Evolutionary conservation across 2,888 invertebrate species (phyloP).

Genomic region (Drepanosiphum platanoidis): DNA sequence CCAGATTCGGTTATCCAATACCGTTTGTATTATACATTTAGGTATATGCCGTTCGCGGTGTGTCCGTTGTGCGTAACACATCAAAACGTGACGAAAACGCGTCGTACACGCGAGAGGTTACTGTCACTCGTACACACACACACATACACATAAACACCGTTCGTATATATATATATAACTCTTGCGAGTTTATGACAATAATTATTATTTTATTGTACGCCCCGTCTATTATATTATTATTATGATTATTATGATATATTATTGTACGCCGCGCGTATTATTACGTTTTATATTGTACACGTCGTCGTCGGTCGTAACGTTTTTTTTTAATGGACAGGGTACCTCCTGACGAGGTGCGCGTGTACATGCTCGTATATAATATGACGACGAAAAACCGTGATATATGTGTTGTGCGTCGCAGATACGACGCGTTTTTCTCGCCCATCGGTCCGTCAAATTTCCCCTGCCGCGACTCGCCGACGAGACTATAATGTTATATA

Average conservation of each 20-base stretch:
- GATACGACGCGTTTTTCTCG: not conserved
- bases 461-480: not conserved
- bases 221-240: not conserved
- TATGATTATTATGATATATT: not conserved
- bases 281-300: too few species aligned
- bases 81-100: constrained; percentile 32
- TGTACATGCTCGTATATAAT: not conserved
- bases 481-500: too few species aligned
- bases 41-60: not conserved
- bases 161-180: too few species aligned
- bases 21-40: too few species aligned
- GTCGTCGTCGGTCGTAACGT: not conserved
- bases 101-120: constrained; percentile 25
- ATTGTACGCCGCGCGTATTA: not conserved
- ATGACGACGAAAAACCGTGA: not conserved
- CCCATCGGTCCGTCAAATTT: not conserved
- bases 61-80: constrained; percentile 18
- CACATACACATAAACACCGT: not conserved
- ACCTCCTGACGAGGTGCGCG: too few species aligned
- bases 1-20: constrained; percentile 30
- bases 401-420: not conserved
- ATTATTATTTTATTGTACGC: not conserved
- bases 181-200: constrained; percentile 31
- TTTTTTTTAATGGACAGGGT: too few species aligned
- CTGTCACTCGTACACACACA: constrained; percentile 19